Evolutionary conservation across 2,797 vertebrate genomes (phyloP).

Genomic region (Clamator glandarius): DNA sequence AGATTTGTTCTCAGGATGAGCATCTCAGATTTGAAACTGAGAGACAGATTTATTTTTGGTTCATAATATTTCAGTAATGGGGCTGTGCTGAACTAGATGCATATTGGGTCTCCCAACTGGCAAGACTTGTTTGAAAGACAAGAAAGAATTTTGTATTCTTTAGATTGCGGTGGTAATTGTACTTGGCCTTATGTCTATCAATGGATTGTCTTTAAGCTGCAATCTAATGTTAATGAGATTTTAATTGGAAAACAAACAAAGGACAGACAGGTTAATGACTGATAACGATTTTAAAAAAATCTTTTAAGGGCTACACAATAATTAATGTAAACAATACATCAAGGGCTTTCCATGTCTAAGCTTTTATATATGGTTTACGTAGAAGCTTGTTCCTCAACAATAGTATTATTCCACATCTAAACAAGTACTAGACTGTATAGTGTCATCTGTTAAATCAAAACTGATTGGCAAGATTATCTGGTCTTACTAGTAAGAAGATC

Average conservation of each 20-base stretch:
- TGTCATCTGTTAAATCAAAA: slow-evolving; percentile 68
- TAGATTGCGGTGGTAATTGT: neutral
- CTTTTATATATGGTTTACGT: slow-evolving; percentile 46
- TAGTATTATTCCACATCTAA: slow-evolving; percentile 70
- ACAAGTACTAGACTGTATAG: slow-evolving; percentile 55
- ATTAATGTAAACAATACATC: slow-evolving; percentile 59
- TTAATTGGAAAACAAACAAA: slow-evolving; percentile 52
- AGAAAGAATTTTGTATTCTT: neutral
- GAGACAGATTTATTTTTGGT: neutral
- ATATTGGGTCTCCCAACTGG: neutral
- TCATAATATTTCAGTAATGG: neutral
- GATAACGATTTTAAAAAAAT: neutral
- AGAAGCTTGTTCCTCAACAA: slow-evolving; percentile 53
- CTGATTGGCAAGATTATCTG: slow-evolving; percentile 54
- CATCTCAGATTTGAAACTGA: neutral
- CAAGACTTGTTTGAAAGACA: neutral
- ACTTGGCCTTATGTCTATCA: neutral
- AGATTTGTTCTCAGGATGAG: slow-evolving; percentile 4
- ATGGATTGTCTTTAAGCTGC: neutral
- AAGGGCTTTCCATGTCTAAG: slow-evolving; percentile 53
- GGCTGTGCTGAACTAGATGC: neutral
- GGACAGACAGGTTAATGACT: slow-evolving; percentile 22
- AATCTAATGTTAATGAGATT: slow-evolving; percentile 39
- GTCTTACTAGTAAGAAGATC: slow-evolving; percentile 52
- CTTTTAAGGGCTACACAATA: slow-evolving; percentile 36